Evolutionary conservation across 35 echinoderm and acorn worm genomes (phyloP), one percentile per base, ranked within the genome.

Genomic region (Apostichopus parvimensis): DNA sequence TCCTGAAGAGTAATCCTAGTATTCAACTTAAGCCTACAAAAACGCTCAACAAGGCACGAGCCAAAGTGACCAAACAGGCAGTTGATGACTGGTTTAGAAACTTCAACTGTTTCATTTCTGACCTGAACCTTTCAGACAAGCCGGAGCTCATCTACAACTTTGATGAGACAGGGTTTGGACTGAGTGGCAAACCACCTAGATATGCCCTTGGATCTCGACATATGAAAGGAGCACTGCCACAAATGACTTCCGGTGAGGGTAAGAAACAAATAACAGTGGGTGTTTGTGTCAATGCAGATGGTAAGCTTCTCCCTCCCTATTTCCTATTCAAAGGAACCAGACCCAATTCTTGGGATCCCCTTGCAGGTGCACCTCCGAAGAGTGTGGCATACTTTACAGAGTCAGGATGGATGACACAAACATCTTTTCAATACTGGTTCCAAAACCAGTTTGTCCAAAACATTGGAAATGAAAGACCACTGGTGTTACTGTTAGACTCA

Each of bases 11-110:
- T 0, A 25, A 25, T 25, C 24, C 24, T 25, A 25, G n/a, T 18
- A 5, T 22, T 34, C 11, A 86, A 86, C 22, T 14, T 61, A 22
- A 55, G 28, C 22, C 87, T 10, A 90, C 65, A n/a, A 90, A 90
- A 17, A 4, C 45, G 0, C 87, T 90, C 25, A 90, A 90, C 87
- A 90, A 77, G 57, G 25, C 66, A 73, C 21, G 87, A 56, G 87
- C 87, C 5, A 90, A 90, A 21, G 87, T 90, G 28, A 90, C 87
- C 28, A 75, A n/a, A 77, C 64, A 75, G 52, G 87, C 20, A 15
- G 87, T 90, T 90, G 66, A 90, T 60, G 53, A 90, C 14, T 90
- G 87, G 87, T 90, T 90, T 23, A 0, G 53, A 75, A 90, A 56
- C 6, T 90, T 52, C 12, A 56, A 77, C 23, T 56, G 25, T 18